A percentile compares a stretch with the other conserved stretches of the same genome.
Evolutionary conservation across 2,888 invertebrate species (phyloP).

Genomic region (Rhogogaster chlorosoma): DNA sequence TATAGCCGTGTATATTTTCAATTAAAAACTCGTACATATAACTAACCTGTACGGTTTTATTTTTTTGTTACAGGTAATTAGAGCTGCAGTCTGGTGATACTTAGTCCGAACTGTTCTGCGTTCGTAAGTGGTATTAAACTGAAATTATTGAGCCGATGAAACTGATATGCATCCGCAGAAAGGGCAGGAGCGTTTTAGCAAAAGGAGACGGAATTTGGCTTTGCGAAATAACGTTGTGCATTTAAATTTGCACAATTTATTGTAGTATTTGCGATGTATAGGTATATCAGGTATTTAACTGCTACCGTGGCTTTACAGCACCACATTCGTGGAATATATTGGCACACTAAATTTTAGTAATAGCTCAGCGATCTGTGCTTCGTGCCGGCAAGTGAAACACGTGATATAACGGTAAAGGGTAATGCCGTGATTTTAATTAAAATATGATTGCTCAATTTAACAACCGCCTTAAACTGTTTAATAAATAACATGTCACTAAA

Average conservation of each 20-base stretch:
- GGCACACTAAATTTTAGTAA: slow-evolving; percentile 28
- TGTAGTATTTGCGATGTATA: slow-evolving; percentile 12
- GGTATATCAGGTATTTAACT: slow-evolving; percentile 6
- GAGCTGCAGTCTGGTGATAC: slow-evolving; percentile 8
- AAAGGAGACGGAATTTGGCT: background rate
- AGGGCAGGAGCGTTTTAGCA: background rate
- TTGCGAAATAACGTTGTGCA: background rate
- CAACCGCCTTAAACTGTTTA: background rate
- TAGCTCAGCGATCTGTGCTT: slow-evolving; percentile 21
- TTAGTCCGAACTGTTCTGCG: slow-evolving; percentile 36
- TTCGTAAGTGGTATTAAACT: slow-evolving; percentile 41
- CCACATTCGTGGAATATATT: slow-evolving; percentile 34
- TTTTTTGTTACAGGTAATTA: slow-evolving; percentile 65
- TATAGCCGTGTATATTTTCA: slow-evolving; percentile 3
- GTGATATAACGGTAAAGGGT: background rate
- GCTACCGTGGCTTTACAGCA: slow-evolving; percentile 29
- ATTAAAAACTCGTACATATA: slow-evolving; percentile 35
- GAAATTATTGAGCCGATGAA: slow-evolving; percentile 9
- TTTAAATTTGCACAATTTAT: slow-evolving; percentile 23
- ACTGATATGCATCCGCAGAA: background rate
- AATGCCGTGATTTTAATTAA: slow-evolving; percentile 29
- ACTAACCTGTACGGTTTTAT: slow-evolving; percentile 48
- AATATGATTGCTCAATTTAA: slow-evolving; percentile 28
- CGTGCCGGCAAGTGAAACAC: slow-evolving; percentile 8
- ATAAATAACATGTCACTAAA: background rate